Percentiles rank a stretch among this genome's conserved stretches.
Evolutionary conservation across 2,113 vertebrate genomes (phyloP).

Genomic region (Brachyhypopomus occidentalis): DNA sequence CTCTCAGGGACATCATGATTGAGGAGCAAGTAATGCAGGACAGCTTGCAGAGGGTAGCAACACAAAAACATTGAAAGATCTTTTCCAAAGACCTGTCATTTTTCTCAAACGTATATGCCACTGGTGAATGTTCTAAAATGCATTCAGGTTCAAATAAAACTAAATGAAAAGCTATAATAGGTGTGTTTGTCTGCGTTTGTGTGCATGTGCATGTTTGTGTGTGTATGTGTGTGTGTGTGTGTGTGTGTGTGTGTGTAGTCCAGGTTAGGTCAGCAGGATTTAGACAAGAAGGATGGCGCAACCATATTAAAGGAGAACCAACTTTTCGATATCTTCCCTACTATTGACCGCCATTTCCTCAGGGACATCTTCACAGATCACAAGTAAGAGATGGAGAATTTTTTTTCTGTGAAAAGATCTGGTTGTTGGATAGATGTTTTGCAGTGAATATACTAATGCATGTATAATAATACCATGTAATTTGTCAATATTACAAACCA

Average conservation of each 20-base stretch:
- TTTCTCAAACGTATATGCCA: no score
- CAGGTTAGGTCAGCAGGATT: slow-evolving; percentile 72
- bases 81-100: no score
- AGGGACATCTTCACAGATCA: slow-evolving; percentile 92
- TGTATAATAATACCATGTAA: no score
- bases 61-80: not conserved
- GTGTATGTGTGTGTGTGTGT: slow-evolving; percentile 54
- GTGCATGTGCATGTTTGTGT: slow-evolving; percentile 46
- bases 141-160: no score
- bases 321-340: slow-evolving; percentile 87
- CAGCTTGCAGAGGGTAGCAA: slow-evolving; percentile 81
- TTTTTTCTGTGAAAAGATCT: no score
- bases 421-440: no score
- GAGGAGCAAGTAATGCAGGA: slow-evolving; percentile 91
- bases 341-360: slow-evolving; percentile 88
- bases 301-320: slow-evolving; percentile 87
- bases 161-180: not conserved
- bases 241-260: slow-evolving; percentile 69
- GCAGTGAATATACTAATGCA: no score
- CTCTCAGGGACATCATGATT: slow-evolving; percentile 91
- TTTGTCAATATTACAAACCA: no score
- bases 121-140: no score
- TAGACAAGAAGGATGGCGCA: slow-evolving; percentile 83
- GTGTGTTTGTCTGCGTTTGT: slow-evolving; percentile 16
- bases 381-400: slow-evolving; percentile 78